Evolutionary conservation across 2,888 invertebrate species (phyloP).

Genomic region (Drosophila phalerata): DNA sequence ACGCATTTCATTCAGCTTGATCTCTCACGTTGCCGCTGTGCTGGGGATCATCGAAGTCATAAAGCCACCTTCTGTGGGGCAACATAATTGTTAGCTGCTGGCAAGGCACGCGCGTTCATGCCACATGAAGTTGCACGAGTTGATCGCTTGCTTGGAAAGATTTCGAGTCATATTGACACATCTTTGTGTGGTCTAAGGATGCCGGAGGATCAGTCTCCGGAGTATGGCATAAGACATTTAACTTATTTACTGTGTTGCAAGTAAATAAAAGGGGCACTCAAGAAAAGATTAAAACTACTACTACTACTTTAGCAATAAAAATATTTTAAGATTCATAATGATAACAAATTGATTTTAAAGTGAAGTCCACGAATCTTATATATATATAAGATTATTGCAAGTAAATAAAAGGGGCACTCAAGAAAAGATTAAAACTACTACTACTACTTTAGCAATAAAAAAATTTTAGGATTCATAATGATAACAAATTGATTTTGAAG

Average conservation of each 20-base stretch:
- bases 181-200: conserved; percentile 68
- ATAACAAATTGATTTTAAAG: too few species aligned
- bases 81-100: conserved; percentile 82
- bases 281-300: too few species aligned
- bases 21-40: conserved; percentile 43
- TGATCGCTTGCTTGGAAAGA: conserved; percentile 52
- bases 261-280: neutral
- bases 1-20: neutral
- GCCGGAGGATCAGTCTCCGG: conserved; percentile 21
- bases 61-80: conserved; percentile 78
- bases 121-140: conserved; percentile 79
- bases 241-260: neutral
- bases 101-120: conserved; percentile 68
- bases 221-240: conserved; percentile 37
- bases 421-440: too few species aligned
- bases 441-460: too few species aligned
- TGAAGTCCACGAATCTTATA: too few species aligned
- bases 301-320: too few species aligned
- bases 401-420: too few species aligned
- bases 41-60: conserved; percentile 71
- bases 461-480: too few species aligned
- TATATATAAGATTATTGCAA: too few species aligned
- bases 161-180: conserved; percentile 60
- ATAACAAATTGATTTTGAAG: too few species aligned
- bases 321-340: too few species aligned